Base-by-base conservation (phyloP, 2,797 vertebrate genomes). In the Lithobates pipiens region DNA sequence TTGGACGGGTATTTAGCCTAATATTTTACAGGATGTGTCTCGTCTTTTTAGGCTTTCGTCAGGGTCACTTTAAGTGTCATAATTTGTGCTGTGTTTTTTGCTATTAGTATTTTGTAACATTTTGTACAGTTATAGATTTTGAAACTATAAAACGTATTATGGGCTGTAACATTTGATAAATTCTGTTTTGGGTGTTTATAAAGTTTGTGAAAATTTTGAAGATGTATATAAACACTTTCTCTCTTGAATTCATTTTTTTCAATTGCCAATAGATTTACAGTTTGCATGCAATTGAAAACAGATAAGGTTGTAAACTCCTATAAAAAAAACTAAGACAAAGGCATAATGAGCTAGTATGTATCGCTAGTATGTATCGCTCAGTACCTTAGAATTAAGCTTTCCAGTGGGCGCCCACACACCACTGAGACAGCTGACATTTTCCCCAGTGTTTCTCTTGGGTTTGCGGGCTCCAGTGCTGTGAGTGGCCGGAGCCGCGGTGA, bases 101-200 rank as follows among this genome's bases (percentile, higher is more conserved):
- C 10, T 21, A 21, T 13, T 7, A 39, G 13, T 77, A 25, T 63
- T 36, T 77, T 63, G 75, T 63, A 63, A 39, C 10, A 2, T 18
- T 61, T 77, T 77, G 76, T 39, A 63, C 32, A 77, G 54, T 63
- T 63, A 61, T 25, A 11, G 1, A 34, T 25, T 61, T 63, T 77
- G 32, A 77, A 63, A n/a, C 25, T 77, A 18, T 23, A 36, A 65
- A 23, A 76, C 13, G 39, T 77, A n/a, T 63, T 32, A 23, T 57
- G 16, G 25, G 39, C 44, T 76, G 18, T 15, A 18, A 54, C 44
- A 29, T 3, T 29, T 44, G 15, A 75, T 9, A 1, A 11, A 16
- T 50, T 10, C 6, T 29, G 34, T 11, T 11, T 72, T 39, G 70
- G 7, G 7, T 72, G 23, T 21, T 72, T 42, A 10, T 61, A 61